Evolutionary conservation across 2,888 invertebrate genomes (phyloP), one percentile per base, ranked within the genome.

Genomic region (Calliphora vomitoria): DNA sequence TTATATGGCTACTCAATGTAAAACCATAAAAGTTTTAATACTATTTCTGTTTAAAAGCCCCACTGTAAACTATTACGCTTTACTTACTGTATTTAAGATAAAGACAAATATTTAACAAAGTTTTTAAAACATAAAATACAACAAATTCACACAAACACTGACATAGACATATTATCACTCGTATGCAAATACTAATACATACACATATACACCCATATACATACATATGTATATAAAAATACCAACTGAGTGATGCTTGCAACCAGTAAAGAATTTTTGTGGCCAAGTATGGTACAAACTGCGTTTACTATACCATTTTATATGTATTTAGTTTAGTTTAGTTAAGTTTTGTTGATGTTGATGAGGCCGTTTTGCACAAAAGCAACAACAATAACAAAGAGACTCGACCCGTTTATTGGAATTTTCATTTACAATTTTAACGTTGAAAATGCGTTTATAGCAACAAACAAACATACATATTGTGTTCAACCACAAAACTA

Each of bases 21-120:
- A 35, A 35, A 35, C 35, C 6, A 6, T 35, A 6, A 35, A 35
- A 35, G 35, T 35, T 4, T 4, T 35, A 35, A 35, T 35, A 35
- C 3, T 35, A 35, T 35, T 35, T 35, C 4, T 35, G 0, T 35
- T 0, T 35, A 3, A 35, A 35, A 4, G 25, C 8, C 20, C 41
- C 72, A 81, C 72, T 81, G 81, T 81, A 3, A 11, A 13, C 64
- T 55, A 18, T 60, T 18, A 64, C 38, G 53, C 50, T 64, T 74
- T 44, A 66, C 55, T 53, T 83, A 44, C 66, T 68, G 55, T 69
- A 84, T 84, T 78, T 81, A 84, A 87, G 84, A 84, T 74, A 62
- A 87, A 84, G 41, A 58, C 47, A 87, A 87, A 87, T 84, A 87
- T 87, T 84, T 87, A 84, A 84, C 81, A 87, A 87, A 78, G 68